Conservation (phyloP, 2,113 vertebrate genomes). For the Rhabdomys dilectus region DNA sequence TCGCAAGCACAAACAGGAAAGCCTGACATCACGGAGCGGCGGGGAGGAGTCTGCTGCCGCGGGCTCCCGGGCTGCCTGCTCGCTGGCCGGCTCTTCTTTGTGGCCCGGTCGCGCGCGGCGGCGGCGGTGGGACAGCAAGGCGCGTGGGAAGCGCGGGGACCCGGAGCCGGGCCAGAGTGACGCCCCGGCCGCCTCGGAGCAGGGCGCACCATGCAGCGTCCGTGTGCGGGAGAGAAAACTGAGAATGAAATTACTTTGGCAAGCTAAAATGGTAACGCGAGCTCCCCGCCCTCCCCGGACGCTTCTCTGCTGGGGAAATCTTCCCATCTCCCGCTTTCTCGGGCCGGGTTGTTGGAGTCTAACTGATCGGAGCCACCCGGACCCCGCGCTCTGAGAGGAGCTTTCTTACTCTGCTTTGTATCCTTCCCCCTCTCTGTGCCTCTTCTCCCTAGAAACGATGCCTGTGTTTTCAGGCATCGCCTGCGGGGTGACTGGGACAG, state of each 20-base stretch:
- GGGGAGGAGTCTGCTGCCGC: constrained; percentile 80
- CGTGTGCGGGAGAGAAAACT: constrained; percentile 88
- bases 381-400: background rate
- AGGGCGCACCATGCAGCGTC: constrained; percentile 86
- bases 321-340: constrained; percentile 57
- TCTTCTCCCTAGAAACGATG: background rate
- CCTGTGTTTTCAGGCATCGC: background rate
- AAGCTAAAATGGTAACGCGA: constrained; percentile 95
- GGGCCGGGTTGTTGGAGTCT: constrained; percentile 29
- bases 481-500: constrained; percentile 8
- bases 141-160: background rate
- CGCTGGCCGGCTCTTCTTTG: constrained; percentile 78
- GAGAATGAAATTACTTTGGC: constrained; percentile 97
- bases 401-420: constrained; percentile 4
- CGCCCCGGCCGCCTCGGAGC: background rate
- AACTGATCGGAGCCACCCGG: constrained; percentile 23
- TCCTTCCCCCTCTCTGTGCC: background rate
- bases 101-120: constrained; percentile 79
- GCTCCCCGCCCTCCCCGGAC: constrained; percentile 2
- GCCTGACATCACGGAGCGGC: constrained; percentile 81
- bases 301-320: constrained; percentile 53
- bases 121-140: constrained; percentile 53
- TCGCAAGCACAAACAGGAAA: constrained; percentile 83
- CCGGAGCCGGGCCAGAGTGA: background rate
- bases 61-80: constrained; percentile 27